Conservation (phyloP, 2,113 vertebrate species). For the Ptyas mucosa region DNA sequence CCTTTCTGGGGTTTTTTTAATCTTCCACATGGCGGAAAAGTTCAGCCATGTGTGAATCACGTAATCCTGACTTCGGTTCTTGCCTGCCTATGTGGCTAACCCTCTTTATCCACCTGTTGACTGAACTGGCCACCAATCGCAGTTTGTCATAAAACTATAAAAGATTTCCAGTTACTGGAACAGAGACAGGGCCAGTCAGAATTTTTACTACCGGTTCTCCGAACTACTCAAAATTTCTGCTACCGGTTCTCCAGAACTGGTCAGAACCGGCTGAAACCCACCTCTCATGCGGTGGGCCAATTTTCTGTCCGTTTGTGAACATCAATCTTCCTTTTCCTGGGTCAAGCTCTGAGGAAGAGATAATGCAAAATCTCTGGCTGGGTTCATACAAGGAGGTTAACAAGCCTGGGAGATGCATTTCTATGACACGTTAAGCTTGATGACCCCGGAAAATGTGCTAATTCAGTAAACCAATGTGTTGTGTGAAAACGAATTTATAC, state of each 20-base stretch:
- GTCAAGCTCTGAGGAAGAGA: neutral
- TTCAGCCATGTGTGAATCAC: neutral
- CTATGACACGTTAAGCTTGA: neutral
- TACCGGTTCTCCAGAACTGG: too few relatives aligned
- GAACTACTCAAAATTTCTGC: too few relatives aligned
- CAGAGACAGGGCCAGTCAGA: neutral
- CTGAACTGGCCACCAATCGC: neutral
- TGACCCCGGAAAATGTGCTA: neutral
- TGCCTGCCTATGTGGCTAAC: neutral
- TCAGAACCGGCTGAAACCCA: too few relatives aligned
- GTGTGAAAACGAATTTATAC: neutral
- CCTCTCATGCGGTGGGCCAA: neutral
- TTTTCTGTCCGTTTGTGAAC: neutral
- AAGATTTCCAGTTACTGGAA: neutral
- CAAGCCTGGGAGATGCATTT: neutral
- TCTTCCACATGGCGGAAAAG: neutral
- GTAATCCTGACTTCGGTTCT: neutral
- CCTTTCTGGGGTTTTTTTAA: neutral
- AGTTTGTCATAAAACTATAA: neutral
- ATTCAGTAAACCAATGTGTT: neutral
- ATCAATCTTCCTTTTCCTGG: neutral
- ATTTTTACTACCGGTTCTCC: too few relatives aligned
- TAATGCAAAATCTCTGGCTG: neutral
- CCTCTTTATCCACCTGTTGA: neutral
- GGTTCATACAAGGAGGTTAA: neutral